phyloP scores from a whole-genome alignment of 2,113 vertebrate genomes.

The Ceuthmochares aereus region DNA sequence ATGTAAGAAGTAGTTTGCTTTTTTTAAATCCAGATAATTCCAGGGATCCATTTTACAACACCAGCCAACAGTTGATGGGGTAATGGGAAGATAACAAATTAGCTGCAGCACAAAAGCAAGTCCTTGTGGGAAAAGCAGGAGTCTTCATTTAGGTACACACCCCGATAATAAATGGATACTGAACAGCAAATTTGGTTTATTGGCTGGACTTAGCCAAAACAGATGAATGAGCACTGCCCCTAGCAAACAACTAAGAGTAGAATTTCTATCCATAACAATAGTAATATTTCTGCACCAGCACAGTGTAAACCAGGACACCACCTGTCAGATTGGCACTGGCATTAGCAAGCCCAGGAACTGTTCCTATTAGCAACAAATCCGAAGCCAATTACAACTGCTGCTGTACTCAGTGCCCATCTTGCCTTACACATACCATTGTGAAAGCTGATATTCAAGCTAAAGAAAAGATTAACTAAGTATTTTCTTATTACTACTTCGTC shows the following conservation, averaged over 20 bases:
- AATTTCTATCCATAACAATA: neutral
- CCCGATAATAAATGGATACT: neutral
- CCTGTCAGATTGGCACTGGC: neutral
- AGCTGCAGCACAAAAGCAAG: neutral
- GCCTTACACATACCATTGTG: fast-evolving
- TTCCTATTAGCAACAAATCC: neutral
- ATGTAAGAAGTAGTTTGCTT: neutral
- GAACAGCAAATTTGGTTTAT: neutral
- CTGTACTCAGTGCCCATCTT: neutral
- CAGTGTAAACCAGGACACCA: neutral
- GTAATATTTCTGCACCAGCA: neutral
- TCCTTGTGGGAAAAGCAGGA: neutral
- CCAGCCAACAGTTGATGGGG: neutral
- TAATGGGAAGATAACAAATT: neutral
- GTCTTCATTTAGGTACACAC: neutral
- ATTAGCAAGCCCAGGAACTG: neutral
- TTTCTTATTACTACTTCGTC: neutral
- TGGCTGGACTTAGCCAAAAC: neutral
- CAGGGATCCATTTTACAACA: neutral
- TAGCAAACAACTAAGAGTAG: neutral
- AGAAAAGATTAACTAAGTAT: neutral
- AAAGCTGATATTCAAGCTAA: neutral
- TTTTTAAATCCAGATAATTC: neutral
- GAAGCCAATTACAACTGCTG: neutral
- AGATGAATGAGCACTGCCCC: neutral